These are phyloP conservation scores for Columba janthina DNA, from an alignment of 2,113 vertebrate genomes.

Conservation along the genomic window DNA sequence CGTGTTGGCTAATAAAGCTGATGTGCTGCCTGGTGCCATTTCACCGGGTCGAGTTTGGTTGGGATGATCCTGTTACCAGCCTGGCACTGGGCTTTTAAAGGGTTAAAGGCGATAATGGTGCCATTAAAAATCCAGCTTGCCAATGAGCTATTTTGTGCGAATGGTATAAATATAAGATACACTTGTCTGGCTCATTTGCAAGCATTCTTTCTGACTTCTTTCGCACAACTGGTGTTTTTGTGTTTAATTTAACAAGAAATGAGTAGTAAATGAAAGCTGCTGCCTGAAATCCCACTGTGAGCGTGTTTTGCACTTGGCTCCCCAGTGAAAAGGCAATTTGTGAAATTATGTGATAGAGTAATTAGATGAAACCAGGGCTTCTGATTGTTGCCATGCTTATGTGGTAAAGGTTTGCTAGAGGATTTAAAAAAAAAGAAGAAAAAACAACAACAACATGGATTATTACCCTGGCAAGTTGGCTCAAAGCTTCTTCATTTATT, in stretches of 20 bases:
- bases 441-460: constrained; percentile 38
- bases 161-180: constrained; percentile 72
- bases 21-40: rapidly evolving
- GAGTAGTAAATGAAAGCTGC: constrained; percentile 95
- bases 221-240: constrained; percentile 89
- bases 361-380: constrained; percentile 95
- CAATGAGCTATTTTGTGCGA: constrained; percentile 54
- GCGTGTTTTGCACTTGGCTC: constrained; percentile 92
- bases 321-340: constrained; percentile 98
- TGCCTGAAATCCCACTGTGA: constrained; percentile 92
- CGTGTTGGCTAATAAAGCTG: background rate
- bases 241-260: constrained; percentile 99
- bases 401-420: constrained; percentile 76
- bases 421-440: background rate
- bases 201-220: constrained; percentile 80
- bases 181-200: constrained; percentile 75
- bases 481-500: constrained; percentile 90
- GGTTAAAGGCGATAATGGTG: constrained; percentile 33
- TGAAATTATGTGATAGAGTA: constrained; percentile 99
- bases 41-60: background rate
- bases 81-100: background rate
- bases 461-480: constrained; percentile 88
- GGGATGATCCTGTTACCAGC: background rate
- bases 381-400: constrained; percentile 88
- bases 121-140: constrained; percentile 62